Evolutionary conservation across 2,888 invertebrate species (phyloP), one percentile per base, ranked within the genome.

Genomic region (Dyspetes luteomarginatus): DNA sequence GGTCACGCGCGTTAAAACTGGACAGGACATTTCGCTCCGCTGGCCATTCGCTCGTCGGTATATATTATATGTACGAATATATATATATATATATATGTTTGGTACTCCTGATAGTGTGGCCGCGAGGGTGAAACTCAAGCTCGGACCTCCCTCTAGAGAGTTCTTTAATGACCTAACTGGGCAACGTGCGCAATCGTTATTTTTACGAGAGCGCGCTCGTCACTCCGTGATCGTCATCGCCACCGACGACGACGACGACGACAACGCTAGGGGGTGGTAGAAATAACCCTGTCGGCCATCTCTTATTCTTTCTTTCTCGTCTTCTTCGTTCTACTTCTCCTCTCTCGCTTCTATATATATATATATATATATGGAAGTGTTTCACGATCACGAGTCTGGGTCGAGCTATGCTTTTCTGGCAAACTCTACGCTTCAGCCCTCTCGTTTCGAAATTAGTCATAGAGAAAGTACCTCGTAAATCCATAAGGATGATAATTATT

Each of bases 161-260:
- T 86, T 87, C 87, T 90, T 89, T 89, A 90, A 89, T 89, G 87
- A 89, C 83, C 86, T 81, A 77, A 78, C 75, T 71, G 83, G 80
- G 79, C 83, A 84, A 86, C 85, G 87, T 83, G 87, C 80, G 85
- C 86, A 85, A 87, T 87, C 86, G 86, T 88, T 88, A 88, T 86
- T 88, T 86, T 88, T 86, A 85, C 85, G 86, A 84, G 85, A 58
- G 41, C 48, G 60, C 26, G 45, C 43, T 4, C 52, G 62, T 64
- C 72, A 52, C 45, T 41, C 52, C 36, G 30, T 15, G 60, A 24
- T 64, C 67, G 72, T 50, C 69, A 74, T 22, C 55, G 78, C 26
- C 50, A 36, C 28, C 76, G 56, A 69, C 60, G 73, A 41, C 76
- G 52, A 24, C 65, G 75, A 45, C 15, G 56, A 36, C 64, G 64